Evolutionary conservation across 2,888 invertebrate genomes (phyloP).

Genomic region (Zygothrica quintamaculata): DNA sequence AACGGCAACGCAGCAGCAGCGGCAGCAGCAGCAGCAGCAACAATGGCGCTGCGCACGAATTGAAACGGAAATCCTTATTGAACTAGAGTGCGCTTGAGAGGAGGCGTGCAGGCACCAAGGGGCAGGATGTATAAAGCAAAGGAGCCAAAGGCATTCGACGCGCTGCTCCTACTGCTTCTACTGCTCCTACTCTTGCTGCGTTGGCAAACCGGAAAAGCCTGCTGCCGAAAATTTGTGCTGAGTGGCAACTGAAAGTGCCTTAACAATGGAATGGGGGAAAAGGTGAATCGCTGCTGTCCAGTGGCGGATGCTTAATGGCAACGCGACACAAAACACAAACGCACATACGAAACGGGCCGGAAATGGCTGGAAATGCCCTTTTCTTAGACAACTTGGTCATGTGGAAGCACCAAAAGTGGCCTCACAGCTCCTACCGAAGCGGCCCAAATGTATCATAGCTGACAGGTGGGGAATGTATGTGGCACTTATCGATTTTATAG

Average conservation of each 20-base stretch:
- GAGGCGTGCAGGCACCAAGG: conserved; percentile 7
- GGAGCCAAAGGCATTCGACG: conserved; percentile 3
- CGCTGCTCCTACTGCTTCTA: too few relatives aligned
- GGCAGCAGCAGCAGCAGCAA: conserved; percentile 20
- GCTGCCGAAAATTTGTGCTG: conserved; percentile 79
- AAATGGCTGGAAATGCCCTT: conserved; percentile 67
- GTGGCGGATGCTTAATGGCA: conserved; percentile 76
- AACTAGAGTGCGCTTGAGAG: conserved; percentile 68
- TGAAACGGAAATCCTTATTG: conserved; percentile 83
- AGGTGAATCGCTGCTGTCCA: conserved; percentile 48
- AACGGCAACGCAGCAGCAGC: conserved; percentile 35
- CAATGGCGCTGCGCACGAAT: conserved; percentile 73
- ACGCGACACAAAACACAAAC: conserved; percentile 63
- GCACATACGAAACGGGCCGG: conserved; percentile 44
- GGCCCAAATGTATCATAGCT: conserved; percentile 14
- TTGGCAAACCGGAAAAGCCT: conserved; percentile 75
- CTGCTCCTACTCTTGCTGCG: conserved; percentile 58
- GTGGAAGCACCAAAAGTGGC: conserved; percentile 35
- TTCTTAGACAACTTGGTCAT: conserved; percentile 20
- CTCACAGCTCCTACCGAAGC: conserved; percentile 20
- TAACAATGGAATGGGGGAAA: background rate
- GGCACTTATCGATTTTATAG: background rate
- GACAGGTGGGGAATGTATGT: background rate
- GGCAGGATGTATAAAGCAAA: conserved; percentile 17
- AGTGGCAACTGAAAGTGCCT: conserved; percentile 71